Evolutionary conservation across 30 jellyfish, hydroid and myxozoan species (phyloP), one percentile per base, ranked within the genome.

Genomic region (Pelagia noctiluca): DNA sequence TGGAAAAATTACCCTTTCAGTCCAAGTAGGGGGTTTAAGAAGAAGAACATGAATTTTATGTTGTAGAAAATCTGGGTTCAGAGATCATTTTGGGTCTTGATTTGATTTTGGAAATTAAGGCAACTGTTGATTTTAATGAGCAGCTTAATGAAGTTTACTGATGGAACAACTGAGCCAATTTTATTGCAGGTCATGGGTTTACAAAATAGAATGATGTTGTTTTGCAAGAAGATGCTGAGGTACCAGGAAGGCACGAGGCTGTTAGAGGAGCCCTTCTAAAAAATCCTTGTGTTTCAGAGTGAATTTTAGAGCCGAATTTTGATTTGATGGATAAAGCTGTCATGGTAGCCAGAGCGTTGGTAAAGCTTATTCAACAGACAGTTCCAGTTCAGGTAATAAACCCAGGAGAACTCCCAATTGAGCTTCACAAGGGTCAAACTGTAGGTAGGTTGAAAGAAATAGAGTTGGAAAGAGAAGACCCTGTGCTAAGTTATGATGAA

Each of bases 391-490:
- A 67, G 80, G 35, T 67, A 29, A 11, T 67, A 28, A 67, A 67
- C 63, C 80, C 23, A 67, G 80, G 80, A 67, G 61, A 67, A n/a
- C 80, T 31, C 38, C 80, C 80, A 67, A 67, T 67, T n/a, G 35
- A 67, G 63, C 60, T 67, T 67, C 60, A 67, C 25, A 67, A 67
- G 35, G 80, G 80, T 26, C 80, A 67, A 67, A 67, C 80, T 67
- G 80, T 67, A 67, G 80, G 80, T 32, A 54, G 35, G 60, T 50
- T 34, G 26, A 54, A 67, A 63, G 80, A 61, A 50, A 32, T 67
- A 50, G 61, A 67, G 11, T 2, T 25, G n/a, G 60, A 32, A 34
- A 67, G 63, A 50, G 80, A 67, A 28, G 29, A 25, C 29, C 80
- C 80, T n/a, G 80, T 67, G 57, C 35, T 30, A 25, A 67, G 2